A percentile compares a stretch with the other conserved stretches of the same genome.
Evolutionary conservation across 1,140 invertebrate genomes (phyloP).

Genomic region (Campodea augens): DNA sequence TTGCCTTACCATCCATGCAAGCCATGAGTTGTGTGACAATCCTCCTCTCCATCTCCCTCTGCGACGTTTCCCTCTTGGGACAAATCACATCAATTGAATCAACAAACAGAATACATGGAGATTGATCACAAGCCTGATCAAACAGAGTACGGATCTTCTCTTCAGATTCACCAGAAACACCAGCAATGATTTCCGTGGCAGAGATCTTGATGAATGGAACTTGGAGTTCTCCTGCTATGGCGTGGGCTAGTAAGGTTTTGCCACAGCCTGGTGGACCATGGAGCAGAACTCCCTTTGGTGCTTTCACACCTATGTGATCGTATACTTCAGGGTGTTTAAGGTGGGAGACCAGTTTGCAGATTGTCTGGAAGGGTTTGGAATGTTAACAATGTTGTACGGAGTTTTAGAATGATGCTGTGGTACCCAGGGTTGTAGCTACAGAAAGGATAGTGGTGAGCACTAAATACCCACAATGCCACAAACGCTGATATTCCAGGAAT

Average conservation of each 20-base stretch:
- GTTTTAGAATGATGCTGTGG: no score
- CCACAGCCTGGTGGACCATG: slow-evolving; percentile 87
- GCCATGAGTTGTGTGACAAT: slow-evolving; percentile 82
- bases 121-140: slow-evolving; percentile 48
- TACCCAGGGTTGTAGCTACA: no score
- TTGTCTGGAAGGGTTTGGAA: no score
- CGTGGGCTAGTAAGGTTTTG: slow-evolving; percentile 76
- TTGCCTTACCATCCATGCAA: slow-evolving; percentile 56
- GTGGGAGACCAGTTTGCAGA: slow-evolving; percentile 12
- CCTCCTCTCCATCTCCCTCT: slow-evolving; percentile 84
- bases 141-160: slow-evolving; percentile 79
- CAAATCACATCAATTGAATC: slow-evolving; percentile 87
- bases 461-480: no score
- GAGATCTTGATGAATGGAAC: slow-evolving; percentile 67
- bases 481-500: no score
- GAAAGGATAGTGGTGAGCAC: no score
- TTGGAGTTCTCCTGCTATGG: slow-evolving; percentile 60
- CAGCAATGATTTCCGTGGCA: slow-evolving; percentile 80
- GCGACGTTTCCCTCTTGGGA: slow-evolving; percentile 63
- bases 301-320: slow-evolving; percentile 50
- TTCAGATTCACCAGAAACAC: slow-evolving; percentile 89
- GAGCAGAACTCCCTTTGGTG: slow-evolving; percentile 64
- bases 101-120: slow-evolving; percentile 78
- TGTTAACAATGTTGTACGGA: no score
- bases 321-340: slow-evolving; percentile 51